These are phyloP conservation scores for Drepana falcataria DNA, from an alignment of 2,888 invertebrate species.

Conservation along the genomic window DNA sequence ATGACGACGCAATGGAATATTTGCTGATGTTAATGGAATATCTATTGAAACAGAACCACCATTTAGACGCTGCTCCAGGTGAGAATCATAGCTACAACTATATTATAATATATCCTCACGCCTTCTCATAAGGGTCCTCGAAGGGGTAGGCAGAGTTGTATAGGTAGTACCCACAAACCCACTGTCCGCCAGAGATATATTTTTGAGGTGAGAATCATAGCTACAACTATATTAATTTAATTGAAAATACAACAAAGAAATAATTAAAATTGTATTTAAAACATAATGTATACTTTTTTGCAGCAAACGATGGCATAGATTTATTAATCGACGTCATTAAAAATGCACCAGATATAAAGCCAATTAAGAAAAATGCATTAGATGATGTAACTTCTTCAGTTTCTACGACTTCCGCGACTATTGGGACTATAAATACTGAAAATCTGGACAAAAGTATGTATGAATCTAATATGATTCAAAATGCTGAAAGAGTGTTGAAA, in stretches of 20 bases:
- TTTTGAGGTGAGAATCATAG: too few relatives aligned
- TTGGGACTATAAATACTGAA: conserved; percentile 4
- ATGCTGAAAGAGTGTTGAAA: conserved; percentile 13
- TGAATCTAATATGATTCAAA: conserved; percentile 6
- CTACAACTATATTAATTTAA: too few relatives aligned
- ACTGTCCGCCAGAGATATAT: too few relatives aligned
- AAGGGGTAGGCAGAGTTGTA: too few relatives aligned
- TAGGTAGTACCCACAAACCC: too few relatives aligned
- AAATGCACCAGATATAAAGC: conserved; percentile 57
- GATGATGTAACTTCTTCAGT: conserved; percentile 10
- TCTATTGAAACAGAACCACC: conserved; percentile 47
- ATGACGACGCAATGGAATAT: conserved; percentile 49
- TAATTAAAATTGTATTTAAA: too few relatives aligned
- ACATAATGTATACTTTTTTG: conserved; percentile 12
- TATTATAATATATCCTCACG: not conserved
- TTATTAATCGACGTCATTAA: conserved; percentile 59
- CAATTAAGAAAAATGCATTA: conserved; percentile 36
- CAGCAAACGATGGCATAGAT: conserved; percentile 61
- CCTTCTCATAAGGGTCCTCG: not conserved
- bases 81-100: conserved; percentile 5
- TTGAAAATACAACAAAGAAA: not conserved
- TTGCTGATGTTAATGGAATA: conserved; percentile 59
- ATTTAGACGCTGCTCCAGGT: conserved; percentile 43
- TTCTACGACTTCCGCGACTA: not conserved
- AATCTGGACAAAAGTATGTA: conserved; percentile 6